A percentile compares a stretch with the other conserved stretches of the same genome.
phyloP scores from a whole-genome alignment of 2,113 vertebrate genomes.

The Embiotoca jacksoni region DNA sequence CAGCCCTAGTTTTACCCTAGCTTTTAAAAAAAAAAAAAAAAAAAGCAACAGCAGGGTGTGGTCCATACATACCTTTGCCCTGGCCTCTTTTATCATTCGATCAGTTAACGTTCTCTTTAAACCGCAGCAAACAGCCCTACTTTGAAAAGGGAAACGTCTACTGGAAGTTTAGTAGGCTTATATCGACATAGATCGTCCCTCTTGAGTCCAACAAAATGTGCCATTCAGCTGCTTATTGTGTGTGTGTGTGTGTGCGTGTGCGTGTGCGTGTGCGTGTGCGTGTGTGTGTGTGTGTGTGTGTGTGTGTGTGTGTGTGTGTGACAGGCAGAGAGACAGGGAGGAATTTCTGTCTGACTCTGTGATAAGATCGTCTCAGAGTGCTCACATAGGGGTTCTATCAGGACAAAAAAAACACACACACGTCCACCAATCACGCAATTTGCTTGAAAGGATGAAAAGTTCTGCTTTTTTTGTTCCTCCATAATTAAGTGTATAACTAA shows the following conservation, averaged over 20 bases:
- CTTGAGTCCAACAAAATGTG: slow-evolving; percentile 46
- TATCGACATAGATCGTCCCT: slow-evolving; percentile 44
- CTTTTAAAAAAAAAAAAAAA: slow-evolving; percentile 28
- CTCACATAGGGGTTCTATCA: slow-evolving; percentile 76
- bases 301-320: slow-evolving; percentile 8
- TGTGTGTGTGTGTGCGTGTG: slow-evolving; percentile 3
- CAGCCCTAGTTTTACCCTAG: slow-evolving; percentile 31
- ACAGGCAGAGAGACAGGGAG: slow-evolving; percentile 52
- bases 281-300: slow-evolving; percentile 18
- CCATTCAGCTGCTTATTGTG: slow-evolving; percentile 57
- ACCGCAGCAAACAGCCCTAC: slow-evolving; percentile 56
- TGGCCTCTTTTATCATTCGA: slow-evolving; percentile 74
- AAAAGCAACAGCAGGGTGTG: slow-evolving; percentile 69
- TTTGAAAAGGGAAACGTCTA: slow-evolving; percentile 62
- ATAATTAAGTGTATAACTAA: background rate
- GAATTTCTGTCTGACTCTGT: slow-evolving; percentile 72
- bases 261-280: slow-evolving; percentile 32
- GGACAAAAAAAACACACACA: slow-evolving; percentile 47
- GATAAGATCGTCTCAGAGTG: slow-evolving; percentile 78
- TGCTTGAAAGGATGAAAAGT: slow-evolving; percentile 4
- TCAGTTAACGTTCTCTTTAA: slow-evolving; percentile 74
- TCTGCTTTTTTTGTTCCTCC: background rate
- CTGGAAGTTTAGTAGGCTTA: slow-evolving; percentile 54
- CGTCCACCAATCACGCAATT: slow-evolving; percentile 44
- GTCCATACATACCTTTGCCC: slow-evolving; percentile 77